These are phyloP conservation scores for Dromius quadrimaculatus DNA, from an alignment of 2,888 invertebrate species.

Conservation along the genomic window DNA sequence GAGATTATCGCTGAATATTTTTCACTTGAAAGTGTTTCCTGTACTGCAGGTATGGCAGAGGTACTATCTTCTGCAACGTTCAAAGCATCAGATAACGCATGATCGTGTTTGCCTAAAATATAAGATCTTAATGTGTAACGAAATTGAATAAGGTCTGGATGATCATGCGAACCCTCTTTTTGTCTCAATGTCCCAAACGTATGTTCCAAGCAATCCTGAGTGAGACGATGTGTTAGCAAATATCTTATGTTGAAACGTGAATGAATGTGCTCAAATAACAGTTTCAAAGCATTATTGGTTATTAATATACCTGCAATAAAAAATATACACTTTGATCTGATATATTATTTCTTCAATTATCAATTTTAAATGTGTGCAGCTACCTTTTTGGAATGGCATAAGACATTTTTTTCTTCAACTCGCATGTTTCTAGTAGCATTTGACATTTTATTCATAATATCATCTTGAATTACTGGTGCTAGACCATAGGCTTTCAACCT, in stretches of 20 bases:
- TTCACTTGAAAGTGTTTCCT: background rate
- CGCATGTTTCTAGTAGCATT: conserved; percentile 52
- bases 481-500: conserved; percentile 56
- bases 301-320: background rate
- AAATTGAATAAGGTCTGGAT: conserved; percentile 56
- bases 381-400: conserved; percentile 57
- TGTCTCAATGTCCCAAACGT: background rate
- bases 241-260: background rate
- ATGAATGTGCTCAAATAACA: background rate
- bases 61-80: background rate
- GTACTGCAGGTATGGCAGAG: background rate
- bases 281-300: background rate
- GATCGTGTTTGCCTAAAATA: conserved; percentile 55
- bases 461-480: conserved; percentile 52
- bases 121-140: conserved; percentile 56
- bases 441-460: conserved; percentile 55
- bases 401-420: conserved; percentile 52
- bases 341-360: background rate
- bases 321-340: background rate
- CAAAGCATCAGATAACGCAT: conserved; percentile 30
- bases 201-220: background rate
- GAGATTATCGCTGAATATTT: background rate
- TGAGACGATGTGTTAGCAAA: background rate
- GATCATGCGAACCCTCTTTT: conserved; percentile 50
- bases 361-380: background rate